A percentile compares a stretch with the other conserved stretches of the same genome.
Evolutionary conservation across 2,888 invertebrate genomes (phyloP).

Genomic region (Metellina segmentata): DNA sequence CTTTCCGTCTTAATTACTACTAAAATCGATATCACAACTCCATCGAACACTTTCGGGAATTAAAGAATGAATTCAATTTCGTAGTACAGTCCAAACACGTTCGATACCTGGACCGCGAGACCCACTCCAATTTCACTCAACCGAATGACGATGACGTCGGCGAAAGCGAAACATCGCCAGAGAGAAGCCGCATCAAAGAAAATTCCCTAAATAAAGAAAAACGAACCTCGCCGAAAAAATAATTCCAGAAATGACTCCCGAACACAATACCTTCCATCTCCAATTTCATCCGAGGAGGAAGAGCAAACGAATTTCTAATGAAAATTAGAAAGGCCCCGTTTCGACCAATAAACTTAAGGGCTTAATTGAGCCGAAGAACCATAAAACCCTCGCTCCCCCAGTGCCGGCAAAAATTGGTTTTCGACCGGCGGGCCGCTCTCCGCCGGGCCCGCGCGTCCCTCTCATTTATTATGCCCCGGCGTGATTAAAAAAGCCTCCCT

Average conservation of each 20-base stretch:
- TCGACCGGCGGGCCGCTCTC: background rate
- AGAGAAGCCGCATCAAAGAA: too few species aligned
- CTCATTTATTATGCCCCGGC: slow-evolving; percentile 69
- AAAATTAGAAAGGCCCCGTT: slow-evolving; percentile 57
- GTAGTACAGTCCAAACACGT: background rate
- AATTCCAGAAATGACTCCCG: slow-evolving; percentile 15
- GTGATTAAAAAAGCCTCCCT: slow-evolving; percentile 53
- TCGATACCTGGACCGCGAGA: background rate
- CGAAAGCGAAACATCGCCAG: too few species aligned
- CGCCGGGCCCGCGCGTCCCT: slow-evolving; percentile 43
- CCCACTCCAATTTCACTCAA: background rate
- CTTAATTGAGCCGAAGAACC: slow-evolving; percentile 66
- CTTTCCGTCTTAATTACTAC: too few species aligned
- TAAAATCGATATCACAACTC: background rate
- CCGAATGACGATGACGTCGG: too few species aligned
- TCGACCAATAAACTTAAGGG: slow-evolving; percentile 69
- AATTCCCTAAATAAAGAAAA: background rate
- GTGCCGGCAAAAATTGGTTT: slow-evolving; percentile 60
- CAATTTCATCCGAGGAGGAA: slow-evolving; percentile 19
- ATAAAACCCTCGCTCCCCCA: slow-evolving; percentile 53
- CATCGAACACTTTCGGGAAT: background rate
- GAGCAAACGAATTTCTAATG: slow-evolving; percentile 37
- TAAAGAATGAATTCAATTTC: background rate
- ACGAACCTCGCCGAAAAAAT: background rate
- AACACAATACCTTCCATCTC: slow-evolving; percentile 30